Base-by-base conservation (phyloP, 2,888 invertebrate genomes). In the Diarsia mendica region DNA sequence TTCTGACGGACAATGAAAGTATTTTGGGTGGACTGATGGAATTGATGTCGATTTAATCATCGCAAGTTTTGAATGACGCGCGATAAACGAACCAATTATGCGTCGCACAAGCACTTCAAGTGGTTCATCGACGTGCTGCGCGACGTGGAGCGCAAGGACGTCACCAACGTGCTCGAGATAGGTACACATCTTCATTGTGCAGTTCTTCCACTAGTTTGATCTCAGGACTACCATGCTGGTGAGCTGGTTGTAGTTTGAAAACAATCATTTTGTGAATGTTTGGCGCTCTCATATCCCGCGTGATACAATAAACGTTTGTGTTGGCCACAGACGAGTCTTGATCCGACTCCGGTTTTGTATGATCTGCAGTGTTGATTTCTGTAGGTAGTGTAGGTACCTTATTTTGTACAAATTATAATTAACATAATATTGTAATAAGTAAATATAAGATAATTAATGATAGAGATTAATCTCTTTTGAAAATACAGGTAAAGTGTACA, bases 171-270 rank as follows among this genome's bases (percentile, higher is more conserved):
- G 5, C 96, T 99, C 63, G 99, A 99, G 96, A 99, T 99, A 99
- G 96, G 99, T 99, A 91, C 99, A 99, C 92, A 99, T 99, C 90
- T 99, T 99, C 93, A 99, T 99, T 89, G 99, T 99, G 18, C 99
- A 99, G 95, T 99, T 99, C 97, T 99, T 99, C 97, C 99, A 99
- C 95, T 99, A 99, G 95, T 99, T 99, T 91, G 99, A 99, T 96
- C 97, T 99, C 85, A 97, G 99, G 89, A 99, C 99, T 51, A 99
- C 99, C 0, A 99, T 99, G 99, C 97, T 49, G 0, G 13, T 18
- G 3, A 44, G n/a, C 55, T 79, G 18, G 3, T 44, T 63, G 28
- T 20, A 55, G 28, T 71, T 78, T 48, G 6, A 79, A 18, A 60
- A 63, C 6, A 5, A 48, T n/a, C 15, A n/a, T 9, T 48, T 9